Percentiles rank a stretch among this genome's conserved stretches.
These are phyloP conservation scores for Drosophila varians DNA, from an alignment of 1,140 invertebrate species.

Conservation along the genomic window DNA sequence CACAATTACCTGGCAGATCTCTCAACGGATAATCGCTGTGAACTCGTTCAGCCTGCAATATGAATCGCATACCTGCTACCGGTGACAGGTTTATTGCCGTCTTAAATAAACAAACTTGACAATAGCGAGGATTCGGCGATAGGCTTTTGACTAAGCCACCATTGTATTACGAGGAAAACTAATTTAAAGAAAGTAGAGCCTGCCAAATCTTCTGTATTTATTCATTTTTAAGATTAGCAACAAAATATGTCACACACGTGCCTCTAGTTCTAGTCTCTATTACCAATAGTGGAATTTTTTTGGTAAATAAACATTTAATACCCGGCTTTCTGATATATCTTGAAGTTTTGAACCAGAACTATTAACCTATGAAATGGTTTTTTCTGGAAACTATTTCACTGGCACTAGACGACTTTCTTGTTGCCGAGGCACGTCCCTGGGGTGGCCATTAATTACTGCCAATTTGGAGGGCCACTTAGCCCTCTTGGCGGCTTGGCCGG, in stretches of 20 bases:
- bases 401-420: slow-evolving; percentile 34
- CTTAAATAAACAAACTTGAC: slow-evolving; percentile 21
- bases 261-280: background rate
- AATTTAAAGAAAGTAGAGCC: too few species aligned
- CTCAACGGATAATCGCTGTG: slow-evolving; percentile 22
- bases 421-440: slow-evolving; percentile 42
- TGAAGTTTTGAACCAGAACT: slow-evolving; percentile 24
- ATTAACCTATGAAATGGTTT: slow-evolving; percentile 13
- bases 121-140: background rate
- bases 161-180: too few species aligned
- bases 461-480: slow-evolving; percentile 28
- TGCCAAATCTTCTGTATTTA: too few species aligned
- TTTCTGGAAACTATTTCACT: slow-evolving; percentile 15
- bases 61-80: slow-evolving; percentile 9
- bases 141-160: background rate
- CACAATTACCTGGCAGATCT: slow-evolving; percentile 29
- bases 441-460: slow-evolving; percentile 40
- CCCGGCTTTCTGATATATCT: background rate
- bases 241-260: background rate
- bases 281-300: slow-evolving; percentile 3
- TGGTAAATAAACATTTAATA: background rate
- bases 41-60: slow-evolving; percentile 28
- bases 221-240: too few species aligned
- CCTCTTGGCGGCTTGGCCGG: slow-evolving; percentile 7
- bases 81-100: slow-evolving; percentile 50